These are phyloP conservation scores for Coluber constrictor DNA, from an alignment of 2,797 vertebrate genomes.

Conservation along the genomic window DNA sequence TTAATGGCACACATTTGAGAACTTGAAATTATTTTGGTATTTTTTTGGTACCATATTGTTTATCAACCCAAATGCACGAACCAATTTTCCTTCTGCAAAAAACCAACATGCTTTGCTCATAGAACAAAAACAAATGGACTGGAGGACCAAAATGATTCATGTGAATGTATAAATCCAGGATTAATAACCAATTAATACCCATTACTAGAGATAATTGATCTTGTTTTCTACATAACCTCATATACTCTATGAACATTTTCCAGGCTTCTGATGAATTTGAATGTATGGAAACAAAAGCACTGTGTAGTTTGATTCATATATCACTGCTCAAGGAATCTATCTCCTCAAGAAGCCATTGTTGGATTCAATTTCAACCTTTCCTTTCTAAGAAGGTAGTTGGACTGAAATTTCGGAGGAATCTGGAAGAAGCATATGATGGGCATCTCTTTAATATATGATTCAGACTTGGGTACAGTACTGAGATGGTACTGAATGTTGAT, in stretches of 20 bases:
- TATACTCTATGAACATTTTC: background rate
- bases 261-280: background rate
- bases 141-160: background rate
- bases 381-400: background rate
- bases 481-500: background rate
- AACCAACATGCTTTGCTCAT: background rate
- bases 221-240: background rate
- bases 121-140: background rate
- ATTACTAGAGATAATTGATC: background rate
- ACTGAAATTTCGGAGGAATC: background rate
- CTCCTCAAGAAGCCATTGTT: background rate
- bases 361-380: background rate
- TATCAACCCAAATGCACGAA: background rate
- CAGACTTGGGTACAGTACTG: background rate
- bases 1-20: background rate
- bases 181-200: background rate
- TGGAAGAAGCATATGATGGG: background rate
- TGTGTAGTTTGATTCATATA: background rate
- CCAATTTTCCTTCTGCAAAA: background rate
- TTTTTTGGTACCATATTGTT: background rate
- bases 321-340: background rate
- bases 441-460: background rate
- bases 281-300: background rate
- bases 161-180: background rate
- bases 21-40: background rate